Base-by-base conservation (phyloP, 2,797 vertebrate species). In the Eulemur rubriventer region DNA sequence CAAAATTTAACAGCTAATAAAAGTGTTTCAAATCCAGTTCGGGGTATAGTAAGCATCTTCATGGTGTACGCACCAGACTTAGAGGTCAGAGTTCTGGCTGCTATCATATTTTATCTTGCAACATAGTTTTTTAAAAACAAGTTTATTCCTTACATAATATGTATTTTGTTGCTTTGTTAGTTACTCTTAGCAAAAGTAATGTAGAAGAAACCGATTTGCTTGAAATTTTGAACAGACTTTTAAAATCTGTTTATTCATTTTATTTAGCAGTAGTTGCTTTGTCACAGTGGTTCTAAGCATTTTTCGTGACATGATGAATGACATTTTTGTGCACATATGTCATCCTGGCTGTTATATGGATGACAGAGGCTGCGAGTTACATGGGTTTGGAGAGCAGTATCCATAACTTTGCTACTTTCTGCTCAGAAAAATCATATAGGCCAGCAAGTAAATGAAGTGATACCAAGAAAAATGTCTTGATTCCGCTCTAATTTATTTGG, bases 141-240 rank as follows among this genome's bases (percentile, higher is more conserved):
- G 22, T 73, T 67, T 78, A 38, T 33, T 76, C 46, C 57, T 48
- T 82, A 20, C 17, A 41, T 69, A 70, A 8, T 83, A 7, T 81
- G 4, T 88, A 33, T 87, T 87, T 87, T 82, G 12, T 76, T 90
- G 38, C 55, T 65, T 92, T 50, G 9, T 84, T 57, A 76, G 12
- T 84, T 57, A 76, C 43, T 70, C 41, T 46, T 91, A 43, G 82
- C 46, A 91, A 72, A 94, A 38, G 9, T 84, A 73, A 52, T 70
- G 9, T 67, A 73, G 41, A 67, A 59, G 28, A 94, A 91, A 91
- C 30, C 18, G 70, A 80, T 43, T 59, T 89, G 52, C 50, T 52
- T 92, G 69, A 89, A 83, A 92, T 85, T 73, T 85, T 69, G 72
- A 94, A 83, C 38, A 73, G 65, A 81, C n/a, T 92, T 91, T 30